Conservation (phyloP, 2,888 invertebrate species). For the Coleophora deauratella region DNA sequence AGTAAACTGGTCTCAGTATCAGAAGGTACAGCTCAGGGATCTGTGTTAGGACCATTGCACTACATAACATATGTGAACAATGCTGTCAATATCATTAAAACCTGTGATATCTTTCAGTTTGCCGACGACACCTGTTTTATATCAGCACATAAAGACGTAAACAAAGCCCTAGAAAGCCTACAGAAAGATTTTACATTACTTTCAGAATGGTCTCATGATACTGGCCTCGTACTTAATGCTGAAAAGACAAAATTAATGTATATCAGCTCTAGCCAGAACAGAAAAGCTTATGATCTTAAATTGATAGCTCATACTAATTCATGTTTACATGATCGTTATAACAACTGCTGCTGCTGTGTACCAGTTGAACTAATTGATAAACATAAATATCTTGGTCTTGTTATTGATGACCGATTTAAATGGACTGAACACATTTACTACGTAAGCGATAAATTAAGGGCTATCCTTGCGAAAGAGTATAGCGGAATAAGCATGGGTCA, state of each 20-base stretch:
- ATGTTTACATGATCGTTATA: conserved; percentile 3
- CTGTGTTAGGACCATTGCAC: conserved; percentile 12
- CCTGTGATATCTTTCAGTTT: conserved; percentile 13
- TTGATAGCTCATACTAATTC: conserved; percentile 4
- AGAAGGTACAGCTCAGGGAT: conserved; percentile 4
- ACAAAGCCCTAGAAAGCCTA: conserved; percentile 2
- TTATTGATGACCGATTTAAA: conserved; percentile 1
- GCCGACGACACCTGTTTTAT: conserved; percentile 19
- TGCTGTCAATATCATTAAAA: conserved; percentile 1
- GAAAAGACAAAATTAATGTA: conserved; percentile 13
- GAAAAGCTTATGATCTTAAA: neutral
- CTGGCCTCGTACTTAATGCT: conserved; percentile 10
- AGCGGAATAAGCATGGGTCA: no score
- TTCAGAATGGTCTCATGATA: conserved; percentile 10
- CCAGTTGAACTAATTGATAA: neutral
- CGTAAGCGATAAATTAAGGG: conserved; percentile 1
- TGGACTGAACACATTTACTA: neutral
- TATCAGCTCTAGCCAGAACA: conserved; percentile 4
- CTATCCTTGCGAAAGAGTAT: conserved; percentile 1
- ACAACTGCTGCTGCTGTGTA: neutral
- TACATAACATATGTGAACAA: conserved; percentile 14
- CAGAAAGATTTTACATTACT: conserved; percentile 10
- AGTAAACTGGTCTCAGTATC: conserved; percentile 5
- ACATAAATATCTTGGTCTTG: neutral
- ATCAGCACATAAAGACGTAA: conserved; percentile 9